phyloP scores from a whole-genome alignment of 2,888 invertebrate species.

The Psylliodes chrysocephalus region DNA sequence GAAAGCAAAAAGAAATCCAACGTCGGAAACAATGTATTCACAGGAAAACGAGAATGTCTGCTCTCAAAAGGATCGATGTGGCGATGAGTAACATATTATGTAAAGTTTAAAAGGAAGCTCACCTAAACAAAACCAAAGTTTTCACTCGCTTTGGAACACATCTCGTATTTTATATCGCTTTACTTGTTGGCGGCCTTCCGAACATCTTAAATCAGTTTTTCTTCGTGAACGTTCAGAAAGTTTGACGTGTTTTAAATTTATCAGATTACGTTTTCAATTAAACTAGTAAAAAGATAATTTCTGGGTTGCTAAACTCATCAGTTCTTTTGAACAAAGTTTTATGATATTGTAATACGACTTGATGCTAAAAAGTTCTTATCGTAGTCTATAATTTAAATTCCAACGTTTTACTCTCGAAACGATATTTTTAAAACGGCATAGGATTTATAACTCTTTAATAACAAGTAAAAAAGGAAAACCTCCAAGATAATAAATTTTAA shows the following conservation, averaged over 20 bases:
- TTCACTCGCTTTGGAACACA: conserved; percentile 23
- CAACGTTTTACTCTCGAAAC: not conserved
- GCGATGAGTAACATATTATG: conserved; percentile 31
- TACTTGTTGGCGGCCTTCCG: conserved; percentile 20
- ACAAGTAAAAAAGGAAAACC: too few relatives aligned
- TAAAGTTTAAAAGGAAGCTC: conserved; percentile 30
- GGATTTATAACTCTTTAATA: too few relatives aligned
- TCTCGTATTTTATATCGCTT: conserved; percentile 29
- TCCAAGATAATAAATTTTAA: too few relatives aligned
- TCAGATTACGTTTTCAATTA: conserved; percentile 21
- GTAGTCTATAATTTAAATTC: not conserved
- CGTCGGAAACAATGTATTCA: conserved; percentile 22
- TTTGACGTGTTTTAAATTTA: conserved; percentile 21
- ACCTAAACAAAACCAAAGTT: conserved; percentile 30
- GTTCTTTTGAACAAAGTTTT: not conserved
- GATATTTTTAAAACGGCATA: too few relatives aligned
- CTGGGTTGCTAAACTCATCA: not conserved
- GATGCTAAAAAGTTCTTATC: not conserved
- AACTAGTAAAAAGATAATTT: conserved; percentile 8
- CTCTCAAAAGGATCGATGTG: conserved; percentile 26
- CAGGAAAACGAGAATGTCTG: conserved; percentile 9
- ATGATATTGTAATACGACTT: not conserved
- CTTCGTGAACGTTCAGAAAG: conserved; percentile 6
- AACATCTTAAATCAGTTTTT: conserved; percentile 18
- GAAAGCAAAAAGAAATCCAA: conserved; percentile 16